Evolutionary conservation across 2,888 invertebrate species (phyloP).

Genomic region (Thelaira solivaga): DNA sequence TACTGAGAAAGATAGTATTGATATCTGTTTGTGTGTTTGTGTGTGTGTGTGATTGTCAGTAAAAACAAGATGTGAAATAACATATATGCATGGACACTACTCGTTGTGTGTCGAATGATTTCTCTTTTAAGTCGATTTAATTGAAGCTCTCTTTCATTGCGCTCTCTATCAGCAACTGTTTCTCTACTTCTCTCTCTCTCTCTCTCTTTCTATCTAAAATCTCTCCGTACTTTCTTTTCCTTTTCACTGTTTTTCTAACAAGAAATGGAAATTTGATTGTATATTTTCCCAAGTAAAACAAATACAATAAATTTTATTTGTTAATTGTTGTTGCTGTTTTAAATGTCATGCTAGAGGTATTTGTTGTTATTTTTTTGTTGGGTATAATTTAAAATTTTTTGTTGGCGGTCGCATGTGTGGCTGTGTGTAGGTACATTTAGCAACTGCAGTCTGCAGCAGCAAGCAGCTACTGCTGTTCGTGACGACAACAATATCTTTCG

Average conservation of each 20-base stretch:
- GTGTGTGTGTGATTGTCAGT: too few relatives aligned
- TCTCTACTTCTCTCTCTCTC: not conserved
- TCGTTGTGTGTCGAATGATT: too few relatives aligned
- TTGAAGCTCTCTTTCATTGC: not conserved
- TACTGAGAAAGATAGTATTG: too few relatives aligned
- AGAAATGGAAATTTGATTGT: not conserved
- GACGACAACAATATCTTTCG: slow-evolving; percentile 6
- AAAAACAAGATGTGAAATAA: too few relatives aligned
- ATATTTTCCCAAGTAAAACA: not conserved
- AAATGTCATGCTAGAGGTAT: not conserved
- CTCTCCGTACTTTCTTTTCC: not conserved
- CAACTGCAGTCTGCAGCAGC: not conserved
- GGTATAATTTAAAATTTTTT: not conserved
- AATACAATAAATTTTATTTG: not conserved
- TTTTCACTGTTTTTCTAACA: not conserved
- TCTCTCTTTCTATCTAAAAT: not conserved
- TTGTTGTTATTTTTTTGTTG: not conserved
- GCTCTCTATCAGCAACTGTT: too few relatives aligned
- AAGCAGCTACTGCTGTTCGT: not conserved
- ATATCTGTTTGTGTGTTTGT: too few relatives aligned
- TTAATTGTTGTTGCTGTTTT: not conserved
- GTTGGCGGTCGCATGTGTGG: not conserved
- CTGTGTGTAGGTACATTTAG: not conserved
- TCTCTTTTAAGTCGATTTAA: not conserved
- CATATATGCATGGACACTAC: too few relatives aligned